These are phyloP conservation scores for Prietella phreatophila DNA, from an alignment of 2,113 vertebrate genomes.

Conservation along the genomic window DNA sequence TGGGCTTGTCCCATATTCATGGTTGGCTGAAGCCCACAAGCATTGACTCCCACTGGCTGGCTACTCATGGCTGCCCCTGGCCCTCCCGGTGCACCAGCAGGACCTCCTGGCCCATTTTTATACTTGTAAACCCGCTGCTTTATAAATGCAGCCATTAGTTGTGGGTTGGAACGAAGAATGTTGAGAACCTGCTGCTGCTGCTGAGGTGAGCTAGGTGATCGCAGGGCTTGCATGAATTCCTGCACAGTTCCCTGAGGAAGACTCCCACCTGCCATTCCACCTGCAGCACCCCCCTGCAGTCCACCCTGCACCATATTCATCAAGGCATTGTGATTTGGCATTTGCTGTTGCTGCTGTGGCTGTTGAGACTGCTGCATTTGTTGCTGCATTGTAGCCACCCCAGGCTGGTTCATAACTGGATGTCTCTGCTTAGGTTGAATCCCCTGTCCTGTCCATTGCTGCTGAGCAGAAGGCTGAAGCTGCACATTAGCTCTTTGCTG, in stretches of 20 bases:
- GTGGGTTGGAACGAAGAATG: slow-evolving; percentile 86
- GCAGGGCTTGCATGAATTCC: slow-evolving; percentile 58
- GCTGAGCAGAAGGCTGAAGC: slow-evolving; percentile 73
- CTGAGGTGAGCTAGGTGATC: slow-evolving; percentile 60
- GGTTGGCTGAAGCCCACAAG: slow-evolving; percentile 76
- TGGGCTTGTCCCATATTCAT: slow-evolving; percentile 80
- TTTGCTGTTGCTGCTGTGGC: slow-evolving; percentile 60
- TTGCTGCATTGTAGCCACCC: slow-evolving; percentile 71
- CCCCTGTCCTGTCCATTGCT: slow-evolving; percentile 68
- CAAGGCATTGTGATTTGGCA: slow-evolving; percentile 47
- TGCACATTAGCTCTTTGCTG: slow-evolving; percentile 66
- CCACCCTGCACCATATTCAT: slow-evolving; percentile 60
- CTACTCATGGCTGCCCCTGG: slow-evolving; percentile 67
- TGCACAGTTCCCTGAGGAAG: slow-evolving; percentile 68
- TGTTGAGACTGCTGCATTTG: slow-evolving; percentile 73
- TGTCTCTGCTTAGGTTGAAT: slow-evolving; percentile 79
- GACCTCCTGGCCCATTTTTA: slow-evolving; percentile 63
- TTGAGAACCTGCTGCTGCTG: slow-evolving; percentile 85
- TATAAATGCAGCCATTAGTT: slow-evolving; percentile 85
- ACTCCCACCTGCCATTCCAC: slow-evolving; percentile 63
- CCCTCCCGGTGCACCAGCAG: slow-evolving; percentile 64
- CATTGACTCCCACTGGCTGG: slow-evolving; percentile 75
- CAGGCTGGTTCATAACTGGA: slow-evolving; percentile 84
- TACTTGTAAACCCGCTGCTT: slow-evolving; percentile 84
- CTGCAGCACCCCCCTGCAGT: slow-evolving; percentile 74